phyloP scores from a whole-genome alignment of 2,888 invertebrate species.

The Pammene aurita region DNA sequence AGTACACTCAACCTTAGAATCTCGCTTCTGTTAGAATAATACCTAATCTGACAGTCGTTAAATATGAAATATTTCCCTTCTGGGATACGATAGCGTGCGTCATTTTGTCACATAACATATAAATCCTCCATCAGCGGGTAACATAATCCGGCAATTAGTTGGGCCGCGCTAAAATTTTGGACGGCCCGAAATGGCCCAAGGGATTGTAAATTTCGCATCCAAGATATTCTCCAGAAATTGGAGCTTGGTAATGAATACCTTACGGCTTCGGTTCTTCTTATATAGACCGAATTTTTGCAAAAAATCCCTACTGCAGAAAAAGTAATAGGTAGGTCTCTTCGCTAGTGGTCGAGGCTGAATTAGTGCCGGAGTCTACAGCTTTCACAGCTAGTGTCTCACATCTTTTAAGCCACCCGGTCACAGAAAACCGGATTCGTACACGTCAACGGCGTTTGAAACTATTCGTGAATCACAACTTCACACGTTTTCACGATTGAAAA shows the following conservation, averaged over 20 bases:
- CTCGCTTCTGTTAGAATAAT: not conserved
- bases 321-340: too few relatives aligned
- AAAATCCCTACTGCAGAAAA: too few relatives aligned
- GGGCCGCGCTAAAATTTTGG: not conserved
- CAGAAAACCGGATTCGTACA: too few relatives aligned
- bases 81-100: not conserved
- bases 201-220: conserved; percentile 3
- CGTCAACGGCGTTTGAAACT: too few relatives aligned
- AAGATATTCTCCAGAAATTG: not conserved
- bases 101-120: conserved; percentile 4
- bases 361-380: too few relatives aligned
- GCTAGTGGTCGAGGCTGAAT: too few relatives aligned
- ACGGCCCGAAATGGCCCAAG: not conserved
- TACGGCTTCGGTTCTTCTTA: not conserved
- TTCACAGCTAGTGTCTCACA: too few relatives aligned
- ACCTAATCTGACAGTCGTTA: not conserved
- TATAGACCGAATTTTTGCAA: not conserved
- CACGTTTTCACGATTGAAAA: too few relatives aligned
- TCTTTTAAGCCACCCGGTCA: too few relatives aligned
- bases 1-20: too few relatives aligned
- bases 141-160: conserved; percentile 22
- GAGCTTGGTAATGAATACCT: not conserved
- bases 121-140: conserved; percentile 6
- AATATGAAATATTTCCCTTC: conserved; percentile 3
- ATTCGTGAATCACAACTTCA: too few relatives aligned